These are phyloP conservation scores for Genyomyrus donnyi DNA, from an alignment of 2,113 vertebrate species.

Conservation along the genomic window DNA sequence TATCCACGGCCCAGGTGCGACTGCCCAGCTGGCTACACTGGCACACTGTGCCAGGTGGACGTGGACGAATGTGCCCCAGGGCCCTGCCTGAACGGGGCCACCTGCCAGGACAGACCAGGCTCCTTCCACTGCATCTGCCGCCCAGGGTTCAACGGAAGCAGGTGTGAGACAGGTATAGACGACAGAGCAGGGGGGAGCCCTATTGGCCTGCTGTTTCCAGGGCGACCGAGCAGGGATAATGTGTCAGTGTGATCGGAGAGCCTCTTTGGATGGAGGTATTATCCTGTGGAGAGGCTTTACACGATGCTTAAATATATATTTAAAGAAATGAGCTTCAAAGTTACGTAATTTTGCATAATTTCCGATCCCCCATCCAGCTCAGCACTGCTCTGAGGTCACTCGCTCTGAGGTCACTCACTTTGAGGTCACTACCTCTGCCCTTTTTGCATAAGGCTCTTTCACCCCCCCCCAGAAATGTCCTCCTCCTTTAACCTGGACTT, in stretches of 20 bases:
- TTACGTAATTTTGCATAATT: neutral
- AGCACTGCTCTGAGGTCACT: neutral
- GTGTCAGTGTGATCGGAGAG: neutral
- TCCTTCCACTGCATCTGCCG: constrained; percentile 83
- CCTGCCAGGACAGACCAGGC: constrained; percentile 79
- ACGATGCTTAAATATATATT: neutral
- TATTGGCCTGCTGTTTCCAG: neutral
- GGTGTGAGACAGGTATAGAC: constrained; percentile 98
- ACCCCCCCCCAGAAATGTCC: constrained; percentile 74
- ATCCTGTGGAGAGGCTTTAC: neutral
- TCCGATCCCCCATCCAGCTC: neutral
- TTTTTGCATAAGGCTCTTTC: constrained; percentile 18
- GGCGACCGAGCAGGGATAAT: neutral
- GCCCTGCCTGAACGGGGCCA: constrained; percentile 85
- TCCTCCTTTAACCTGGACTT: constrained; percentile 90
- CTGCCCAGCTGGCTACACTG: constrained; percentile 76
- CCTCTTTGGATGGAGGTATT: neutral
- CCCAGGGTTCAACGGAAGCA: constrained; percentile 95
- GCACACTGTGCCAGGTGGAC: constrained; percentile 74
- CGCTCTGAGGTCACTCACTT: neutral
- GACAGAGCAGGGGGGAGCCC: constrained; percentile 35
- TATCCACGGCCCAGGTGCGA: constrained; percentile 64
- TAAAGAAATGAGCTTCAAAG: neutral
- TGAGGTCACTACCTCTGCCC: neutral
- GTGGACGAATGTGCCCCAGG: constrained; percentile 84